These are phyloP conservation scores for Planococcus citri DNA, from an alignment of 1,140 invertebrate genomes.

Conservation along the genomic window DNA sequence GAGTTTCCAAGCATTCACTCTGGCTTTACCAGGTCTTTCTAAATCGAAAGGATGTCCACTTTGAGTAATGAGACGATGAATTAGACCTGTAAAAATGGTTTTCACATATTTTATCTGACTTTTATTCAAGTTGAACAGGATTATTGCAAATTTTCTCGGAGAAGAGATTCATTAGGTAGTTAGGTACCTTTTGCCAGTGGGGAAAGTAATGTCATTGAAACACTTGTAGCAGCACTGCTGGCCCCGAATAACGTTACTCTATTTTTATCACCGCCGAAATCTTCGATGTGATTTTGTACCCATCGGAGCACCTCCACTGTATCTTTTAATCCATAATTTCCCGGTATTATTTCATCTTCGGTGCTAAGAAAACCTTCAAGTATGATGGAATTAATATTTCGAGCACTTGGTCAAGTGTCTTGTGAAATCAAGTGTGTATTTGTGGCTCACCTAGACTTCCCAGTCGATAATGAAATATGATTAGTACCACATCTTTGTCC, in stretches of 20 bases:
- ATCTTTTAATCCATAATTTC: slow-evolving; percentile 28
- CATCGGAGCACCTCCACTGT: slow-evolving; percentile 25
- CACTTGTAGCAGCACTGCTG: slow-evolving; percentile 24
- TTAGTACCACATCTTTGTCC: slow-evolving; percentile 36
- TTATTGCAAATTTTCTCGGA: neutral
- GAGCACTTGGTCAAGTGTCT: too few relatives aligned
- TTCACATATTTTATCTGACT: too few relatives aligned
- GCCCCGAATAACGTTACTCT: slow-evolving; percentile 26
- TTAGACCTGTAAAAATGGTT: slow-evolving; percentile 29
- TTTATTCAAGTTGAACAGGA: neutral
- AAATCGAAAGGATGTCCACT: too few relatives aligned
- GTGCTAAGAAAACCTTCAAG: slow-evolving; percentile 27
- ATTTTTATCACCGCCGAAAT: slow-evolving; percentile 26
- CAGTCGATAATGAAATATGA: slow-evolving; percentile 39
- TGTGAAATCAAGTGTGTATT: neutral
- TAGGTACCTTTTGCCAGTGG: slow-evolving; percentile 23
- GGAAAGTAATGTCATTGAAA: slow-evolving; percentile 25
- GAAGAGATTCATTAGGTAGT: too few relatives aligned
- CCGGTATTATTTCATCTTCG: slow-evolving; percentile 24
- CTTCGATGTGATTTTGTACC: slow-evolving; percentile 26
- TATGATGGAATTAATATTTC: too few relatives aligned
- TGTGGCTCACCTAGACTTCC: slow-evolving; percentile 30
- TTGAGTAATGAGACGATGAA: slow-evolving; percentile 38
- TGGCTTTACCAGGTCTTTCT: slow-evolving; percentile 38
- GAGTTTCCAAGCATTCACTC: neutral